These are phyloP conservation scores for Leptarthrus brevirostris DNA, from an alignment of 2,888 invertebrate genomes.

Conservation along the genomic window DNA sequence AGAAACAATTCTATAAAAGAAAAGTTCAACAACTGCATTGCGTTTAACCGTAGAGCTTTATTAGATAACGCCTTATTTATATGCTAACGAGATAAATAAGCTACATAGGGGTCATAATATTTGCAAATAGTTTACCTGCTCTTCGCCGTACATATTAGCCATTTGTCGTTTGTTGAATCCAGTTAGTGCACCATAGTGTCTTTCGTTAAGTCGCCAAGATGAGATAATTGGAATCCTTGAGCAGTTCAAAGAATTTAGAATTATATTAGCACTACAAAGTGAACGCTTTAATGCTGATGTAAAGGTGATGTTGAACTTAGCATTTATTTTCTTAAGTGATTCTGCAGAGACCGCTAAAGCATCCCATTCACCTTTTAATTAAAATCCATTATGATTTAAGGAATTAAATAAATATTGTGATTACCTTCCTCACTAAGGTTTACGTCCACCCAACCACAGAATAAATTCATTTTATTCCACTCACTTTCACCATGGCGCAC, in stretches of 20 bases:
- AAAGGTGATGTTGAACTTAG: conserved; percentile 82
- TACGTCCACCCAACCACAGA: conserved; percentile 81
- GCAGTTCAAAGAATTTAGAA: conserved; percentile 78
- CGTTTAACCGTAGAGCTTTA: no score
- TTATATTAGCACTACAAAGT: conserved; percentile 77
- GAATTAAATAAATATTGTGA: no score
- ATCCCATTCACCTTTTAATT: conserved; percentile 62
- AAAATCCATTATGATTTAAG: not conserved
- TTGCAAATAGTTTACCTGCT: conserved; percentile 79
- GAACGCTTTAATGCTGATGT: conserved; percentile 86
- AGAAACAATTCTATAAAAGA: no score
- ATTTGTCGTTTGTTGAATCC: conserved; percentile 91
- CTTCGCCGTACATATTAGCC: conserved; percentile 87
- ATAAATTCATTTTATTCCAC: conserved; percentile 79
- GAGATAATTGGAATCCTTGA: conserved; percentile 76
- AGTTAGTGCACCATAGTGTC: conserved; percentile 89
- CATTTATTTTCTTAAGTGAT: conserved; percentile 17
- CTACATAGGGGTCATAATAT: no score
- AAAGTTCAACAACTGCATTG: no score
- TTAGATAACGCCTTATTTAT: no score
- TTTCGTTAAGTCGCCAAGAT: conserved; percentile 88
- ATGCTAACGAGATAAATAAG: no score
- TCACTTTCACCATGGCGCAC: conserved; percentile 81
- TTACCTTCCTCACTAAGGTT: conserved; percentile 76
- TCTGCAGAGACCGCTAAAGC: conserved; percentile 59